Percentiles rank a stretch among this genome's conserved stretches.
Conservation (phyloP, 2,797 vertebrate genomes). For the Gobio occitaniae region DNA sequence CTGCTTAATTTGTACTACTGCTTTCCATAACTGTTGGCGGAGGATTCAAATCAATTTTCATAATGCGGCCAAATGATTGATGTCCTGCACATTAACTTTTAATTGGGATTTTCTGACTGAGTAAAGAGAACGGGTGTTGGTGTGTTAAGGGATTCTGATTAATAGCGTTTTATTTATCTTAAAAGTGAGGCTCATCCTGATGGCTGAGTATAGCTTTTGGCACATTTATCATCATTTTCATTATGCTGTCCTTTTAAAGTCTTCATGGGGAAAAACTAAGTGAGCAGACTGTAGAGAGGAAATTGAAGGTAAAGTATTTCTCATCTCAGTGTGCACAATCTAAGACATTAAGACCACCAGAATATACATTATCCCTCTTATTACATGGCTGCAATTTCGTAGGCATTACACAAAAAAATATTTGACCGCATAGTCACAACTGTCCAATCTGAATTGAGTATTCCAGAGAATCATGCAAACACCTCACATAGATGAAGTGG, state of each 20-base stretch:
- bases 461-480: background rate
- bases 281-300: slow-evolving; percentile 3
- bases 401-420: background rate
- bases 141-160: slow-evolving; percentile 49
- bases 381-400: background rate
- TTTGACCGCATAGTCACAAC: background rate
- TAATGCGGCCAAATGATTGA: slow-evolving; percentile 67
- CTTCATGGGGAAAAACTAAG: slow-evolving; percentile 10
- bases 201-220: slow-evolving; percentile 29
- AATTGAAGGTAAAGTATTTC: slow-evolving; percentile 1
- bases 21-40: slow-evolving; percentile 42
- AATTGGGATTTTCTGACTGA: slow-evolving; percentile 69
- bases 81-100: slow-evolving; percentile 68
- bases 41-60: slow-evolving; percentile 70
- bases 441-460: background rate
- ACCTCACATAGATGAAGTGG: background rate
- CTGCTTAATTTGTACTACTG: slow-evolving; percentile 34
- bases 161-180: slow-evolving; percentile 55
- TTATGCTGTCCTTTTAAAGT: slow-evolving; percentile 13
- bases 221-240: slow-evolving; percentile 50
- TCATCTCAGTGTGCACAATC: background rate
- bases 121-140: slow-evolving; percentile 28
- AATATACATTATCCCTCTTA: background rate
- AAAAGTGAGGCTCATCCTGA: slow-evolving; percentile 34
- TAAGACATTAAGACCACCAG: background rate